phyloP scores from a whole-genome alignment of 1,140 invertebrate species.

The Sarcophaga peregrina region DNA sequence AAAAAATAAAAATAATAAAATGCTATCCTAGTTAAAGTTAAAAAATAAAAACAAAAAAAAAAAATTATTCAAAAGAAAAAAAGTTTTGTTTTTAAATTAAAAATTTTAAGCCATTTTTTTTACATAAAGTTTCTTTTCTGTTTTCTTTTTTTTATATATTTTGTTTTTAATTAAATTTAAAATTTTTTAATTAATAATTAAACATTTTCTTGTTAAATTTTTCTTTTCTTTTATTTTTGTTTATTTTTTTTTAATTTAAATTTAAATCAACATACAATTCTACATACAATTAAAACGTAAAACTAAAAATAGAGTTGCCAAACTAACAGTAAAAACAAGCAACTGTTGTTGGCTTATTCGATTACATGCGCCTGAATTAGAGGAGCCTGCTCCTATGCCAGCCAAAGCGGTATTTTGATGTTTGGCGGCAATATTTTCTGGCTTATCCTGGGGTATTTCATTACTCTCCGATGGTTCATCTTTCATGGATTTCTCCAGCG shows the following conservation, averaged over 20 bases:
- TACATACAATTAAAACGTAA: background rate
- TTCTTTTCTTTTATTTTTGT: background rate
- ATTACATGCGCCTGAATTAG: background rate
- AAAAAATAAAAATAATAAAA: slow-evolving; percentile 53
- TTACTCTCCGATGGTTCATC: slow-evolving; percentile 54
- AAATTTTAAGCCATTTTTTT: too few species aligned
- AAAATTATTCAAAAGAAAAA: background rate
- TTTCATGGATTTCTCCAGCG: slow-evolving; percentile 58
- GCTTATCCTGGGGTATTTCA: slow-evolving; percentile 57
- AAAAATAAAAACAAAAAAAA: background rate
- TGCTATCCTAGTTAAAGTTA: slow-evolving; percentile 57
- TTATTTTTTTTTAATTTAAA: background rate
- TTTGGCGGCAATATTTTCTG: slow-evolving; percentile 60
- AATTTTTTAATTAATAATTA: background rate
- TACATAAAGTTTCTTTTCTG: background rate
- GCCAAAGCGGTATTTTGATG: slow-evolving; percentile 51
- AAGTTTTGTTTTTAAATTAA: too few species aligned
- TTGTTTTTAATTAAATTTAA: background rate
- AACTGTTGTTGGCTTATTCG: slow-evolving; percentile 18
- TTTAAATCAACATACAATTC: background rate
- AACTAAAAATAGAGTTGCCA: slow-evolving; percentile 4
- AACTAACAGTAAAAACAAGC: background rate
- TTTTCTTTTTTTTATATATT: background rate
- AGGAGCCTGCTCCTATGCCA: slow-evolving; percentile 50
- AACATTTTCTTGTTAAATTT: too few species aligned